Evolutionary conservation across 1,140 invertebrate genomes (phyloP).

Genomic region (Lethrus apterus): DNA sequence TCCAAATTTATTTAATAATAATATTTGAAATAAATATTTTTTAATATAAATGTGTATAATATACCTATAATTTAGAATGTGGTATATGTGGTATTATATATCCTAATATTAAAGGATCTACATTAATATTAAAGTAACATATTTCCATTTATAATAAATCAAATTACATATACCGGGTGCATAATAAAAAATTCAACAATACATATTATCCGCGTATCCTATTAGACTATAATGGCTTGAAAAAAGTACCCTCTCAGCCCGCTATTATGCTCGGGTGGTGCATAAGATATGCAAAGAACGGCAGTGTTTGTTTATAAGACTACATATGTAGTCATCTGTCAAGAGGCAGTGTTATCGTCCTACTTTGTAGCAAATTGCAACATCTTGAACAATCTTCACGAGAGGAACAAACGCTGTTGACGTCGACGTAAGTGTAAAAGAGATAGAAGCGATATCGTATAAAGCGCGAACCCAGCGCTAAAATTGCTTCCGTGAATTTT

Average conservation of each 20-base stretch:
- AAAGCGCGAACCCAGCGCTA: slow-evolving; percentile 9
- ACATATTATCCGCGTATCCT: neutral
- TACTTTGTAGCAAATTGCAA: slow-evolving; percentile 10
- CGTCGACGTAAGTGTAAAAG: neutral
- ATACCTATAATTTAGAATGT: no score
- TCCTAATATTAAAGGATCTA: no score
- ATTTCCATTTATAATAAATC: no score
- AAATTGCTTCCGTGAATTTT: slow-evolving; percentile 13
- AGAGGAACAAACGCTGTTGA: neutral
- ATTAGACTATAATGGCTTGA: slow-evolving; percentile 1
- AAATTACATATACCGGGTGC: neutral
- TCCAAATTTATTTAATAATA: no score
- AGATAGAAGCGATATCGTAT: neutral
- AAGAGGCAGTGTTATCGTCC: slow-evolving; percentile 2
- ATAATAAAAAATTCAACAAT: neutral
- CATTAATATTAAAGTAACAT: no score
- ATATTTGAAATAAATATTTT: no score
- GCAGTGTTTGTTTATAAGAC: slow-evolving; percentile 9
- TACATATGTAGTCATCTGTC: slow-evolving; percentile 13
- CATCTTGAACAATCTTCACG: slow-evolving; percentile 1
- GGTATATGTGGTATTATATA: no score
- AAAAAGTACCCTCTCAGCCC: slow-evolving; percentile 1
- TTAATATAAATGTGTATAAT: no score
- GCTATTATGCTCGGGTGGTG: neutral
- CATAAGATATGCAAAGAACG: slow-evolving; percentile 12